Percentiles rank a stretch among this genome's conserved stretches.
phyloP scores from a whole-genome alignment of 1,140 invertebrate genomes.

The Heterodera schachtii region DNA sequence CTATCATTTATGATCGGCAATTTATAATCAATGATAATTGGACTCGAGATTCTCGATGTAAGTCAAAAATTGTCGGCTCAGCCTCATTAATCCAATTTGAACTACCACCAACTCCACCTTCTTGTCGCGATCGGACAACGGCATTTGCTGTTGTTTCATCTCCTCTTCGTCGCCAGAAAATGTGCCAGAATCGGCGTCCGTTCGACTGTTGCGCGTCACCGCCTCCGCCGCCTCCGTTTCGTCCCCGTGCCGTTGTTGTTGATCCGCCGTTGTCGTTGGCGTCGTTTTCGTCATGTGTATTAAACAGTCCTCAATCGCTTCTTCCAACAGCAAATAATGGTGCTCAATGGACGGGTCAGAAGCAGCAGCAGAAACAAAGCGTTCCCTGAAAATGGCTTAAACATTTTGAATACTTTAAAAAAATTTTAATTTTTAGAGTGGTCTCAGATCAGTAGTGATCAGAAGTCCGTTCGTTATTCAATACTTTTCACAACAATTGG shows the following conservation, averaged over 20 bases:
- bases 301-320: slow-evolving; percentile 25
- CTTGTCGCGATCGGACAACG: not conserved
- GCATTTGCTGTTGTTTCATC: not conserved
- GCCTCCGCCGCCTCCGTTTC: not conserved
- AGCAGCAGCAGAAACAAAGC: too few relatives aligned
- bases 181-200: slow-evolving; percentile 26
- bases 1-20: too few relatives aligned
- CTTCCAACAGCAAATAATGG: not conserved
- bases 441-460: too few relatives aligned
- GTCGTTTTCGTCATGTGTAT: not conserved
- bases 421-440: too few relatives aligned
- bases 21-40: not conserved
- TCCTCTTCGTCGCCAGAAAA: slow-evolving; percentile 29
- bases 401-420: too few relatives aligned
- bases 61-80: too few relatives aligned
- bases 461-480: too few relatives aligned
- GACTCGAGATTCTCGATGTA: not conserved
- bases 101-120: not conserved
- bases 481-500: too few relatives aligned
- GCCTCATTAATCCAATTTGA: not conserved
- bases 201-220: not conserved
- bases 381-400: too few relatives aligned
- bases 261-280: too few relatives aligned
- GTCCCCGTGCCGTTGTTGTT: not conserved
- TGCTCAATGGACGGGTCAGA: not conserved